Percentiles rank a stretch among this genome's conserved stretches.
Evolutionary conservation across 2,113 vertebrate genomes (phyloP).

Genomic region (Conger conger): DNA sequence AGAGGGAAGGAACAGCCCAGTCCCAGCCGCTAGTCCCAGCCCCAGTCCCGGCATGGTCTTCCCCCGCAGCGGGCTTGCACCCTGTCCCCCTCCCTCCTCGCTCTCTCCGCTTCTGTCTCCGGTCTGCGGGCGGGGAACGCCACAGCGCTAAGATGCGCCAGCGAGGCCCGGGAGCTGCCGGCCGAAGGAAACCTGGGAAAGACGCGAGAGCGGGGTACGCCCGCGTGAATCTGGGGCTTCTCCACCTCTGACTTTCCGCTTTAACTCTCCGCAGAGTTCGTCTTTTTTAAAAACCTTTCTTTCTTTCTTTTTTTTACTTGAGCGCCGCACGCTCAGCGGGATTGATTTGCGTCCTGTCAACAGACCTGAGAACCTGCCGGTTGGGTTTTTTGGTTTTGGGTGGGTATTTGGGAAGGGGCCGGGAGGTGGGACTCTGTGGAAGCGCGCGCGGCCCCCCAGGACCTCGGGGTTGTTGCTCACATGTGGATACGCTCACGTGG

Average conservation of each 20-base stretch:
- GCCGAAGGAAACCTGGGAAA: slow-evolving; percentile 70
- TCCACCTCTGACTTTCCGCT: slow-evolving; percentile 23
- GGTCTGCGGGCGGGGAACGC: slow-evolving; percentile 57
- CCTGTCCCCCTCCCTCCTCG: slow-evolving; percentile 28
- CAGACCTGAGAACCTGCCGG: slow-evolving; percentile 30
- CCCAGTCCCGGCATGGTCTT: slow-evolving; percentile 45
- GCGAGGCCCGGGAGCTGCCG: slow-evolving; percentile 66
- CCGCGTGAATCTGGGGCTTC: slow-evolving; percentile 44
- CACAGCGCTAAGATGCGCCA: slow-evolving; percentile 68
- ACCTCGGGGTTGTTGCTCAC: too few species aligned
- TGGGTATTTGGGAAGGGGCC: slow-evolving; percentile 8
- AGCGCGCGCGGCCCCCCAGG: too few species aligned
- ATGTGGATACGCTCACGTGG: too few species aligned
- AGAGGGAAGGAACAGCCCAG: slow-evolving; percentile 43
- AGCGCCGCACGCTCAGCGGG: not conserved
- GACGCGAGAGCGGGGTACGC: slow-evolving; percentile 54
- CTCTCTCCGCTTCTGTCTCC: slow-evolving; percentile 48
- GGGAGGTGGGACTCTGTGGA: not conserved
- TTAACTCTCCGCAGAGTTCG: not conserved
- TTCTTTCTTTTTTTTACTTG: not conserved
- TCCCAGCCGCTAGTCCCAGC: slow-evolving; percentile 45
- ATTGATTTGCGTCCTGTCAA: not conserved
- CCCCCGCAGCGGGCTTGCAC: slow-evolving; percentile 6
- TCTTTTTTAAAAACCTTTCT: too few species aligned
- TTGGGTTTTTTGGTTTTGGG: slow-evolving; percentile 6